Conservation (phyloP, 2,113 vertebrate species). For the Neomonachus schauinslandi region DNA sequence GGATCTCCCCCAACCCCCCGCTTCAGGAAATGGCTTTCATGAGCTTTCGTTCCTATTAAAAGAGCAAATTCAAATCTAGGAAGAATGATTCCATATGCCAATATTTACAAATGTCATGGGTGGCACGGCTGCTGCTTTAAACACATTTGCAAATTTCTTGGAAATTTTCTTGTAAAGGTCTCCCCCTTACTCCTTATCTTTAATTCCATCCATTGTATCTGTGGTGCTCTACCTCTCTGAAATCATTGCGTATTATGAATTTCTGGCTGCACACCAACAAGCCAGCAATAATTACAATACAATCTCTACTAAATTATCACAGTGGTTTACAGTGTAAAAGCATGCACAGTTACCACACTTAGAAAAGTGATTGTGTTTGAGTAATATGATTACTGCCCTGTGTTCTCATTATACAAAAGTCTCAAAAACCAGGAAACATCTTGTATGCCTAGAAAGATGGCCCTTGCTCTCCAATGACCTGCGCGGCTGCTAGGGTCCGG, state of each 20-base stretch:
- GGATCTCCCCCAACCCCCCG: not conserved
- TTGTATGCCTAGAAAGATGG: not conserved
- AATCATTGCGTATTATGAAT: not conserved
- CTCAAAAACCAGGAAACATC: not conserved
- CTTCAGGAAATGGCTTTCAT: conserved; percentile 40
- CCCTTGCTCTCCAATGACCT: not conserved
- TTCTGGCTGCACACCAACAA: conserved; percentile 13
- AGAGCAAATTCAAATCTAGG: conserved; percentile 41
- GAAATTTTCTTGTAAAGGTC: not conserved
- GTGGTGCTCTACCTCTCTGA: not conserved
- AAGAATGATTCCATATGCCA: conserved; percentile 8
- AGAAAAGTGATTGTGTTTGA: not conserved
- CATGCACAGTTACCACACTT: not conserved
- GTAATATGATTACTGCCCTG: not conserved
- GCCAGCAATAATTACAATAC: not conserved
- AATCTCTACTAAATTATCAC: not conserved
- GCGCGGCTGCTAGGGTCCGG: not conserved
- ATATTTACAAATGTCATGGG: conserved; percentile 11
- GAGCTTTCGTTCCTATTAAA: conserved; percentile 33
- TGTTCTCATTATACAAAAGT: not conserved
- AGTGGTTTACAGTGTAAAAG: not conserved
- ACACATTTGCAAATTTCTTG: not conserved
- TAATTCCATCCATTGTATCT: not conserved
- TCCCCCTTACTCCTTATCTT: not conserved
- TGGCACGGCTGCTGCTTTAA: not conserved